Percentiles rank a stretch among this genome's conserved stretches.
These are phyloP conservation scores for Cryptotermes secundus DNA, from an alignment of 1,140 invertebrate genomes.

Conservation along the genomic window DNA sequence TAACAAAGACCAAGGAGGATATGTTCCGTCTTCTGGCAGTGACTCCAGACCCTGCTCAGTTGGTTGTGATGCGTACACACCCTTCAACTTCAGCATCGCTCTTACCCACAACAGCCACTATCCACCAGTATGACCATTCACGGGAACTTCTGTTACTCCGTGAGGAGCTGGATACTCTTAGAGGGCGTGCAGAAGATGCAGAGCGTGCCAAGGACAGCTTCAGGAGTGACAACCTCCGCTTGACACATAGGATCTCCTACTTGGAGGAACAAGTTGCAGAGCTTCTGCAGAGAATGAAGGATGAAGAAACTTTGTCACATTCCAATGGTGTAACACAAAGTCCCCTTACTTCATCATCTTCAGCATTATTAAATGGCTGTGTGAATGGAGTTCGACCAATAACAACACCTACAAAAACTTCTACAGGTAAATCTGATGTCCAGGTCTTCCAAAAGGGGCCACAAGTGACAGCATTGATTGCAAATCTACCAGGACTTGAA, in stretches of 20 bases:
- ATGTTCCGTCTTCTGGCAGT: constrained; percentile 60
- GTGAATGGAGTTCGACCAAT: neutral
- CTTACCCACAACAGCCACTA: constrained; percentile 39
- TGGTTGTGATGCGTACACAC: constrained; percentile 59
- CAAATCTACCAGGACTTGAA: constrained; percentile 60
- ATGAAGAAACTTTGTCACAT: neutral
- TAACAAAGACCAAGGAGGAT: constrained; percentile 68
- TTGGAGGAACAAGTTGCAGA: constrained; percentile 83
- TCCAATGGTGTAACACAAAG: neutral
- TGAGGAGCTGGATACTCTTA: constrained; percentile 55
- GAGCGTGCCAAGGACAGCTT: constrained; percentile 60
- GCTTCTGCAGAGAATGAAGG: constrained; percentile 48
- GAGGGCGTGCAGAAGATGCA: constrained; percentile 60
- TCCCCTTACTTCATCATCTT: neutral
- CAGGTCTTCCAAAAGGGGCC: constrained; percentile 66
- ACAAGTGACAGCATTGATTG: constrained; percentile 55
- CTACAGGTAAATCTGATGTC: constrained; percentile 36
- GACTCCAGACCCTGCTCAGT: constrained; percentile 45
- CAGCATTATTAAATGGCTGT: neutral
- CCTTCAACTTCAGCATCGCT: neutral
- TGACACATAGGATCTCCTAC: constrained; percentile 85
- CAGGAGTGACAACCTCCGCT: constrained; percentile 75
- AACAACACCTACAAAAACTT: constrained; percentile 10
- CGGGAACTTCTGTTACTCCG: constrained; percentile 47
- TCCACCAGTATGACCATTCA: constrained; percentile 38